Conservation (phyloP, 2,113 vertebrate species). For the Oceanites oceanicus region DNA sequence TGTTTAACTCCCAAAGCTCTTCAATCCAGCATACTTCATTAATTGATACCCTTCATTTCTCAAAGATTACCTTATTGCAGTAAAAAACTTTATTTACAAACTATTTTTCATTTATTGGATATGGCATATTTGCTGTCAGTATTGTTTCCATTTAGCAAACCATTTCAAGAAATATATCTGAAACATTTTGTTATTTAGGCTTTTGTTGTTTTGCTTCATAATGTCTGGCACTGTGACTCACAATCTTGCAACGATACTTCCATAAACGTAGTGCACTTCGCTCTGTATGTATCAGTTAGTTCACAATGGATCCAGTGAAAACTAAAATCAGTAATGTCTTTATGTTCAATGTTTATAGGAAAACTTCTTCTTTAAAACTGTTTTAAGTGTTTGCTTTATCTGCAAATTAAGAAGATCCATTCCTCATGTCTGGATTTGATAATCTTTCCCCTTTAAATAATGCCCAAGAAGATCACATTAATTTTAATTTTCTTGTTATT, state of each 20-base stretch:
- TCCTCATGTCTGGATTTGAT: slow-evolving; percentile 12
- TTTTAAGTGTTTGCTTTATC: neutral
- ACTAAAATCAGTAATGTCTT: neutral
- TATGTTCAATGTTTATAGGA: neutral
- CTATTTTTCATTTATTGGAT: neutral
- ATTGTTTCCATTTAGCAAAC: neutral
- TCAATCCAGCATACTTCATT: neutral
- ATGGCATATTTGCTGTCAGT: neutral
- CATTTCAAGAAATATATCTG: neutral
- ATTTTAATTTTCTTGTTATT: slow-evolving; percentile 6
- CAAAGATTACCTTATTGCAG: neutral
- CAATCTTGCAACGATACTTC: neutral
- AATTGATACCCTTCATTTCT: neutral
- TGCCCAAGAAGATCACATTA: neutral
- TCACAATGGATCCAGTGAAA: neutral
- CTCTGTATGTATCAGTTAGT: neutral
- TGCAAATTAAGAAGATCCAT: neutral
- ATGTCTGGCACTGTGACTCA: neutral
- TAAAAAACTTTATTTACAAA: neutral
- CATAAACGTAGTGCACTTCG: neutral
- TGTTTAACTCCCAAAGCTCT: neutral
- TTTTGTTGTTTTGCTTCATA: neutral
- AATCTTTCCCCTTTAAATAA: slow-evolving; percentile 12
- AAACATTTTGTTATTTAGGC: neutral
- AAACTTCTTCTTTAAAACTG: neutral